Evolutionary conservation across 2,113 vertebrate species (phyloP).

Genomic region (Xyrauchen texanus): DNA sequence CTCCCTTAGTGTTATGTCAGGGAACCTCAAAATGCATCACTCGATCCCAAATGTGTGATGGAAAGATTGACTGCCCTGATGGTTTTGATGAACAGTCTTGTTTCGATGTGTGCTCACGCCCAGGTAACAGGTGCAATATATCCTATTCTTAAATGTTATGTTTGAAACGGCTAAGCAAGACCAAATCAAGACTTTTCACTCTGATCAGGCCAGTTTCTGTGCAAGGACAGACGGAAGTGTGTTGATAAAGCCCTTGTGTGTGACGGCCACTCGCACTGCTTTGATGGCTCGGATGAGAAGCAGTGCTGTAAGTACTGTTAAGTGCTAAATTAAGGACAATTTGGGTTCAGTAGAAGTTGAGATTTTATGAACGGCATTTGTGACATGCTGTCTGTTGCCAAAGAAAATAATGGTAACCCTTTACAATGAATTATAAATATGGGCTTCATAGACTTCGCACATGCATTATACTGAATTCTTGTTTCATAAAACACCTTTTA

Average conservation of each 20-base stretch:
- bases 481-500: too few relatives aligned
- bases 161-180: background rate
- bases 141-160: background rate
- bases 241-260: constrained; percentile 68
- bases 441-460: too few relatives aligned
- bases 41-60: constrained; percentile 49
- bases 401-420: too few relatives aligned
- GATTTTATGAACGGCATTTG: too few relatives aligned
- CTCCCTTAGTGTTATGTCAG: constrained; percentile 28
- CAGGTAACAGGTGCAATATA: constrained; percentile 21
- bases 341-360: too few relatives aligned
- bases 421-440: too few relatives aligned
- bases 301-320: constrained; percentile 56
- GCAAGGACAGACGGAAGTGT: constrained; percentile 70
- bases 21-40: constrained; percentile 35
- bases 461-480: too few relatives aligned
- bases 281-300: constrained; percentile 81
- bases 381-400: too few relatives aligned
- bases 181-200: background rate
- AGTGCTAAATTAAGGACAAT: background rate
- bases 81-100: constrained; percentile 52
- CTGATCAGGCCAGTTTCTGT: constrained; percentile 75
- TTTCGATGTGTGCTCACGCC: constrained; percentile 32
- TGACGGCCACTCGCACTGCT: constrained; percentile 79
- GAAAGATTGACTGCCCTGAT: constrained; percentile 46